Base-by-base conservation (phyloP, 2,113 vertebrate genomes). In the Pandion haliaetus region DNA sequence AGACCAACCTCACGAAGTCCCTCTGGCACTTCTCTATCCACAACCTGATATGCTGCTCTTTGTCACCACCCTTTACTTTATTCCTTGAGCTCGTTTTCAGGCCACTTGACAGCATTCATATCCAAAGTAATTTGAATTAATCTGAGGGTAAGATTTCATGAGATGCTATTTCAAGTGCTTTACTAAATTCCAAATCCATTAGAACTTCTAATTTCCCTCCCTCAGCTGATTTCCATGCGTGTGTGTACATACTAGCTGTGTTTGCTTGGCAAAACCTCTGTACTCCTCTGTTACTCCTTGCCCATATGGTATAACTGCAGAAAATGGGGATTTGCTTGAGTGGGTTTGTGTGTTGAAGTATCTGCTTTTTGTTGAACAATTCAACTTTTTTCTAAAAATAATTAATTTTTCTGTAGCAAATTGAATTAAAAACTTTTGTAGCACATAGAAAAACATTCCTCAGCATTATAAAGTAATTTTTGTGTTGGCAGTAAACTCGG, bases 151-250 rank as follows among this genome's bases (percentile, higher is more conserved):
- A 95, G 79, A 95, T 95, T 97, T 97, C 95, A 96, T 89, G 92
- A 95, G 97, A 89, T 78, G 89, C 61, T 89, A 87, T 97, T 97
- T 97, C 97, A 95, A 97, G 90, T 58, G 86, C 94, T 98, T 97
- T 89, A 91, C 96, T 93, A 95, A 96, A 98, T 96, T 85, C 88
- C 82, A 96, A 87, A 92, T 95, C 92, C 92, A 94, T 95, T 95
- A 92, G 90, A 96, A 96, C 72, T 94, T 81, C 71, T 93, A 65
- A 79, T 88, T 92, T 95, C 61, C 42, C 58, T 97, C 96, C 93
- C 84, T 88, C 59, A 2, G 87, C 92, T 96, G 89, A 93, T 90
- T 95, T 92, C 83, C 3, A 14, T 94, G 49, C 6, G 0, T 89
- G 85, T 86, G 52, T 92, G 59, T 95, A 87, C 80, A 58, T n/a